These are phyloP conservation scores for Morinoia aosen DNA, from an alignment of 2,888 invertebrate species.

Conservation along the genomic window DNA sequence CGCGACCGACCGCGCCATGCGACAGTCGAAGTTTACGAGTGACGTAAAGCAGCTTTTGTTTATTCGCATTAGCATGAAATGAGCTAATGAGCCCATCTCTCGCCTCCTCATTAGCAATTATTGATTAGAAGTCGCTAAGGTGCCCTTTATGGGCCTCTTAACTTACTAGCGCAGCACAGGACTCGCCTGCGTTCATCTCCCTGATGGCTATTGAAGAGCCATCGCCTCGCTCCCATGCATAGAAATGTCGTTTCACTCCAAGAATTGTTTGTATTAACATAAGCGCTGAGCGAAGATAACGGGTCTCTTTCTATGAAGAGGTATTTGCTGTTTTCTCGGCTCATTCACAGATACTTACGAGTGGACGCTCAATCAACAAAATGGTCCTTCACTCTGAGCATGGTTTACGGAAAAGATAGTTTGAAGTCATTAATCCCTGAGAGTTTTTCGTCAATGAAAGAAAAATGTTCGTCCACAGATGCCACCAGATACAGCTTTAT, in stretches of 20 bases:
- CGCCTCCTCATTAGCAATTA: slow-evolving; percentile 39
- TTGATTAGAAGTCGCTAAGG: slow-evolving; percentile 38
- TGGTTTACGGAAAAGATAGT: too few species aligned
- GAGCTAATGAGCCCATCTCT: slow-evolving; percentile 23
- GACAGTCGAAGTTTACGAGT: background rate
- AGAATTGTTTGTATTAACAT: background rate
- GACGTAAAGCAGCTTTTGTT: slow-evolving; percentile 20
- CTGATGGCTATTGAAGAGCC: background rate
- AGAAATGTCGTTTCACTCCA: slow-evolving; percentile 3
- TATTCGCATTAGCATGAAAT: slow-evolving; percentile 43
- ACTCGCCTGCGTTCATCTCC: background rate
- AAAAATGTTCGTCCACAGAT: too few species aligned
- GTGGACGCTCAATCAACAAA: too few species aligned
- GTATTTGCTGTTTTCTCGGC: too few species aligned
- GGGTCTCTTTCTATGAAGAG: background rate
- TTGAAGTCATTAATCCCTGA: too few species aligned
- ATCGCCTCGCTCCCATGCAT: background rate
- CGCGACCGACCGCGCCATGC: background rate
- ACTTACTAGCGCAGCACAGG: background rate
- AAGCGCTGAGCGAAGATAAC: background rate
- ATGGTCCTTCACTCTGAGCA: too few species aligned
- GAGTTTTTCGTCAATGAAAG: too few species aligned
- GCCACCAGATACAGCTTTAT: too few species aligned
- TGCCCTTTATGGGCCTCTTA: slow-evolving; percentile 3
- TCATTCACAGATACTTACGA: too few species aligned